phyloP scores from a whole-genome alignment of 2,797 vertebrate genomes.

The Ambastaia sidthimunki region DNA sequence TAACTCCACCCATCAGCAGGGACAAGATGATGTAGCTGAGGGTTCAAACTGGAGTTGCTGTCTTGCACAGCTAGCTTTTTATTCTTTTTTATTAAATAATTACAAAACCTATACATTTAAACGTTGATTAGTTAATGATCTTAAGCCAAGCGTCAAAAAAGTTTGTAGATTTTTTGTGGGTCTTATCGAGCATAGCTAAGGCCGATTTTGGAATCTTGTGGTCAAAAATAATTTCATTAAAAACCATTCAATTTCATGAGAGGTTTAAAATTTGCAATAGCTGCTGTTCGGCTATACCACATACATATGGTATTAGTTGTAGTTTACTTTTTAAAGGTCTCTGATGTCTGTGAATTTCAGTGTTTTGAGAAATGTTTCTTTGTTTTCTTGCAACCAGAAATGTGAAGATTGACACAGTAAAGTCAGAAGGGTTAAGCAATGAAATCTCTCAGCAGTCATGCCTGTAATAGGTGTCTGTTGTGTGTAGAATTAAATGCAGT shows the following conservation, averaged over 20 bases:
- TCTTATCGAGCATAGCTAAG: background rate
- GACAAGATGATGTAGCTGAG: background rate
- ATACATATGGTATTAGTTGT: background rate
- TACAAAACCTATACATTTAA: background rate
- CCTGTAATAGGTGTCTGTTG: slow-evolving; percentile 47
- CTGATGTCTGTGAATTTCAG: background rate
- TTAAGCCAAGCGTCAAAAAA: background rate
- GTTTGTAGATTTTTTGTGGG: background rate
- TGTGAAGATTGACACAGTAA: slow-evolving; percentile 41
- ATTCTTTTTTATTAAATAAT: background rate
- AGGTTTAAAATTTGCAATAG: background rate
- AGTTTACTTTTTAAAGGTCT: too few relatives aligned
- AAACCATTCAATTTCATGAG: background rate
- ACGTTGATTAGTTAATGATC: background rate
- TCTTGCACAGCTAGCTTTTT: background rate
- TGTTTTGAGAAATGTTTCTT: background rate
- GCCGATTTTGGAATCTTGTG: background rate
- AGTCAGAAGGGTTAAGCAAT: slow-evolving; percentile 38
- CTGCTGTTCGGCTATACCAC: background rate
- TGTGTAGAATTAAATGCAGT: slow-evolving; percentile 48
- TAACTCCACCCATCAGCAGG: slow-evolving; percentile 21
- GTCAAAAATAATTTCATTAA: background rate
- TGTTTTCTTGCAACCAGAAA: slow-evolving; percentile 19
- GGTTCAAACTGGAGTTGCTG: background rate
- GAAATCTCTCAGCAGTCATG: slow-evolving; percentile 33